phyloP scores from a whole-genome alignment of 2,113 vertebrate genomes.

The Sander vitreus region DNA sequence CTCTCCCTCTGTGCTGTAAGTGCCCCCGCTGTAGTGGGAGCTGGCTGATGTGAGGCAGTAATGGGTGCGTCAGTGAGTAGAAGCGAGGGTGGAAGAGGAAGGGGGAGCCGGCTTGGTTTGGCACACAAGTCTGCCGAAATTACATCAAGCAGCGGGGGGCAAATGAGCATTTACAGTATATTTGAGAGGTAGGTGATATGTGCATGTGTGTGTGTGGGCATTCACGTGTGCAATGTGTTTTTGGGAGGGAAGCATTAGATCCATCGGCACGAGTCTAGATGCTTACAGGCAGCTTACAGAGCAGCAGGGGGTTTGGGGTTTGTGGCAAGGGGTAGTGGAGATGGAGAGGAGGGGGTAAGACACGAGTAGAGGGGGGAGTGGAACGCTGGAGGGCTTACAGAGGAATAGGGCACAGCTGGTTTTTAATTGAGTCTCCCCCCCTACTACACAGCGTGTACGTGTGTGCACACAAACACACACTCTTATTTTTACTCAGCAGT shows the following conservation, averaged over 20 bases:
- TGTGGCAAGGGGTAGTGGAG: slow-evolving; percentile 58
- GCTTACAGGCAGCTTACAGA: slow-evolving; percentile 80
- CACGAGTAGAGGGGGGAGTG: slow-evolving; percentile 54
- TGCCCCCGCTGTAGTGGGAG: slow-evolving; percentile 45
- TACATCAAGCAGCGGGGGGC: slow-evolving; percentile 74
- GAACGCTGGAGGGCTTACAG: slow-evolving; percentile 75
- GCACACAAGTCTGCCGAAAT: slow-evolving; percentile 69
- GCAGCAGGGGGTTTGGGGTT: slow-evolving; percentile 67
- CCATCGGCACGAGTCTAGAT: slow-evolving; percentile 71
- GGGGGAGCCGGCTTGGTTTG: slow-evolving; percentile 47
- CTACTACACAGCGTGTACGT: slow-evolving; percentile 36
- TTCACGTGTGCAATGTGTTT: slow-evolving; percentile 53
- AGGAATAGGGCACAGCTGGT: slow-evolving; percentile 84
- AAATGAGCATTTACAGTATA: slow-evolving; percentile 78
- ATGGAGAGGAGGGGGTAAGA: slow-evolving; percentile 53
- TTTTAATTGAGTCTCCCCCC: slow-evolving; percentile 84
- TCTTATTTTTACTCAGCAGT: slow-evolving; percentile 80
- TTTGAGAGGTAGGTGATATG: slow-evolving; percentile 47
- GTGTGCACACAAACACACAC: slow-evolving; percentile 30
- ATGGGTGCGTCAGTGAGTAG: slow-evolving; percentile 64
- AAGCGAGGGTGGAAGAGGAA: slow-evolving; percentile 8
- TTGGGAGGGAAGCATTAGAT: slow-evolving; percentile 67
- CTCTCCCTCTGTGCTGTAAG: slow-evolving; percentile 33
- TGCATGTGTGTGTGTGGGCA: slow-evolving; percentile 7
- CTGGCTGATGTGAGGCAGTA: slow-evolving; percentile 61